Percentiles rank a stretch among this genome's conserved stretches.
These are phyloP conservation scores for Anodontia alba DNA, from an alignment of 2,888 invertebrate species.

Conservation along the genomic window DNA sequence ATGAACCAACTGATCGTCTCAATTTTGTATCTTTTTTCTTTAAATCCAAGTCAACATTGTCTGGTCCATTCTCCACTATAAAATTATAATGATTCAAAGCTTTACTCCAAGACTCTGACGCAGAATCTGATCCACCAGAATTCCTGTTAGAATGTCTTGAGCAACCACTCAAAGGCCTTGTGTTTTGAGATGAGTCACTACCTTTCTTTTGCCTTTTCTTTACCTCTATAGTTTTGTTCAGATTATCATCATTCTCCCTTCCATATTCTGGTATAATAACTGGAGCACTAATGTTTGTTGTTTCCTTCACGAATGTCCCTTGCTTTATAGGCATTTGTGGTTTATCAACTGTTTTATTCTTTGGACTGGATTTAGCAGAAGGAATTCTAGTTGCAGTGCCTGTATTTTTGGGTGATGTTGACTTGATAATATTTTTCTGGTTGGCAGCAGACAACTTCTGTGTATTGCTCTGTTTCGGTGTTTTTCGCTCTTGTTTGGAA, in stretches of 20 bases:
- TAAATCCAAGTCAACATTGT: conserved; percentile 32
- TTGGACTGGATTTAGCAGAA: conserved; percentile 26
- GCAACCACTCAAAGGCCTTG: neutral
- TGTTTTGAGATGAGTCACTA: conserved; percentile 36
- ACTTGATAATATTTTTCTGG: conserved; percentile 33
- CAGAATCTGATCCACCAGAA: conserved; percentile 61
- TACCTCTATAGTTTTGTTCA: conserved; percentile 34
- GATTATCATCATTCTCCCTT: conserved; percentile 32
- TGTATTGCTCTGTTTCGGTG: conserved; percentile 27
- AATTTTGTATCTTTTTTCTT: conserved; percentile 43
- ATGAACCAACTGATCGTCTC: conserved; percentile 39
- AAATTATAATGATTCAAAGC: conserved; percentile 71
- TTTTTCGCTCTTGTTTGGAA: conserved; percentile 52
- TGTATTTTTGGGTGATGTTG: conserved; percentile 9
- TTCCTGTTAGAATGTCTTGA: conserved; percentile 44
- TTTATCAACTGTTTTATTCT: conserved; percentile 53
- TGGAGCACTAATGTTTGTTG: conserved; percentile 73
- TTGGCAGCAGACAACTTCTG: conserved; percentile 40
- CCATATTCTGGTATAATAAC: conserved; percentile 53
- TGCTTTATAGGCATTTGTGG: conserved; percentile 88
- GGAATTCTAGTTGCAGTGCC: neutral
- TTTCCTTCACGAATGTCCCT: conserved; percentile 96
- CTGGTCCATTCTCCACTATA: conserved; percentile 49
- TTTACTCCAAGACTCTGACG: conserved; percentile 71
- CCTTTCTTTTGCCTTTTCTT: conserved; percentile 60